Percentiles rank a stretch among this genome's conserved stretches.
Evolutionary conservation across 2,888 invertebrate genomes (phyloP).

Genomic region (Callyntrura guangdongensis): DNA sequence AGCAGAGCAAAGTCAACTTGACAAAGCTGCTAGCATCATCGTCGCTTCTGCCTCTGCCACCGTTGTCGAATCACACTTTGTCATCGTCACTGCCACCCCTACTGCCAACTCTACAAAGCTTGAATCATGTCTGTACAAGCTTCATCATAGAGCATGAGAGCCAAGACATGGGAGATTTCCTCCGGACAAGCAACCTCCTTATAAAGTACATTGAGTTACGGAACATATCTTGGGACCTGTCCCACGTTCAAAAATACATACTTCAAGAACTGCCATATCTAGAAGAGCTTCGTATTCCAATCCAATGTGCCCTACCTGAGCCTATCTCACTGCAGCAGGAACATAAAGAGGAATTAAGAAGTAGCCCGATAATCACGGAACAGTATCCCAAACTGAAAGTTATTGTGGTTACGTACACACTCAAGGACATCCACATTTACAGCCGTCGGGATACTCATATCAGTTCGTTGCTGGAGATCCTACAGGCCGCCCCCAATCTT

Average conservation of each 20-base stretch:
- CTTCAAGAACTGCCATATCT: slow-evolving; percentile 73
- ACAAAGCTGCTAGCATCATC: slow-evolving; percentile 67
- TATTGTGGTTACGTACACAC: slow-evolving; percentile 74
- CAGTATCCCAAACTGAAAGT: slow-evolving; percentile 65
- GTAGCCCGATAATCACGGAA: slow-evolving; percentile 49
- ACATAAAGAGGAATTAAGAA: background rate
- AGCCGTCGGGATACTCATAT: slow-evolving; percentile 64
- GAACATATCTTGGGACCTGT: slow-evolving; percentile 76
- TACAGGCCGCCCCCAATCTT: slow-evolving; percentile 74
- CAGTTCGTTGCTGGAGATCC: slow-evolving; percentile 69
- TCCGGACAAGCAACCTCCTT: slow-evolving; percentile 59
- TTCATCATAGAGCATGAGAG: slow-evolving; percentile 76
- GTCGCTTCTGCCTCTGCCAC: background rate
- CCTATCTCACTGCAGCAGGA: background rate
- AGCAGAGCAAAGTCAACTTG: slow-evolving; percentile 77
- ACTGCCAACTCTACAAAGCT: slow-evolving; percentile 66
- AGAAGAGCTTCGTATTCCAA: slow-evolving; percentile 79
- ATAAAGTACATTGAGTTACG: slow-evolving; percentile 76
- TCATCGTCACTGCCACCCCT: slow-evolving; percentile 68
- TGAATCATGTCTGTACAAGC: slow-evolving; percentile 76
- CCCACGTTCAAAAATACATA: slow-evolving; percentile 65
- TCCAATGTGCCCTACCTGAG: slow-evolving; percentile 73
- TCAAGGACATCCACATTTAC: slow-evolving; percentile 76
- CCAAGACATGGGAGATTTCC: slow-evolving; percentile 44
- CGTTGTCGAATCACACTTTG: slow-evolving; percentile 31